Evolutionary conservation across 1,140 invertebrate species (phyloP), one percentile per base, ranked within the genome.

Genomic region (Pseudomyrmex concolor): DNA sequence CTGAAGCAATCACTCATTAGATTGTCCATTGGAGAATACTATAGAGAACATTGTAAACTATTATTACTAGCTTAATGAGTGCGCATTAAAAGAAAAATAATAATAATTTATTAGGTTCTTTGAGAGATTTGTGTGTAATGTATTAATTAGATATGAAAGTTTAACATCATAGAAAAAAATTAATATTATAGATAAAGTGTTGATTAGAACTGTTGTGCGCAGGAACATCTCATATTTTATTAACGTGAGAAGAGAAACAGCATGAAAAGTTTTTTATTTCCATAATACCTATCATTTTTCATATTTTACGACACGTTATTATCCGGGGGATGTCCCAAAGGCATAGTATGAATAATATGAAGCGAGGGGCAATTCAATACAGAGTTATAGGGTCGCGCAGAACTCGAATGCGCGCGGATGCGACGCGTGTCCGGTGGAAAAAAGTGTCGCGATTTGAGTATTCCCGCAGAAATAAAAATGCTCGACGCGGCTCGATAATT

Each of bases 391-490:
- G 19, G 57, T 59, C 19, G 43, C 64, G 34, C 76, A 43, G n/a
- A 59, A 68, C 54, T 34, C 64, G 64, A 66, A 68, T 78, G 34
- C 34, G 34, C 34, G 34, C 34, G 34, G 34, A 59, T 12, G 13
- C 76, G 51, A 68, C 74, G 74, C 74, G 34, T 71, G 66, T 80
- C 45, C 43, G 19, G 54, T 45, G 73, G 5, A 78, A 78, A 57
- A 78, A 45, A 78, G 74, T 80, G 54, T 71, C 43, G 54, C 54
- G 68, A 74, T 74, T 74, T 74, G 78, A 82, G 70, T 48, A 43
- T 25, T 59, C 43, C 34, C 54, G 76, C 54, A 70, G 76, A 80
- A 80, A 80, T 80, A 43, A 80, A 80, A 80, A 80, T 80, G 19
- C 66, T 54, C 43, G 54, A 70, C 54, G 66, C 19, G 66, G 54